Percentiles rank a stretch among this genome's conserved stretches.
Conservation (phyloP, 2,888 invertebrate species). For the Caenorhabditis sp. region DNA sequence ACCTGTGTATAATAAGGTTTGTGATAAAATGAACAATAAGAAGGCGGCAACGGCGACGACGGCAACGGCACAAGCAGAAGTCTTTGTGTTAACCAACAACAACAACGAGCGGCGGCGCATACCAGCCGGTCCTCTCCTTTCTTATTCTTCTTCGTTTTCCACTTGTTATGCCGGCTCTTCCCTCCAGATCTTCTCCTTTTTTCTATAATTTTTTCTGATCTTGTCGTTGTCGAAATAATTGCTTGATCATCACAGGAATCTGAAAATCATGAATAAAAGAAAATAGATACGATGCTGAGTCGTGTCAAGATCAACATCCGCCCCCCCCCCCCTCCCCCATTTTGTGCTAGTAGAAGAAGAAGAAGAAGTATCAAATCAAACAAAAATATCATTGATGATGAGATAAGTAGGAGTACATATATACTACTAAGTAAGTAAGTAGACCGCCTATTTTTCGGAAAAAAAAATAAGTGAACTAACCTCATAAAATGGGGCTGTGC, state of each 20-base stretch:
- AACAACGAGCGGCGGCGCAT: background rate
- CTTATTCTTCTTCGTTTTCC: background rate
- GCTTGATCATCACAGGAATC: background rate
- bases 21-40: background rate
- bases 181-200: background rate
- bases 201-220: background rate
- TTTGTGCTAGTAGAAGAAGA: background rate
- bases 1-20: background rate
- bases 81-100: background rate
- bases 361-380: background rate
- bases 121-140: background rate
- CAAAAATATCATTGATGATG: background rate
- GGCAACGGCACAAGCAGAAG: background rate
- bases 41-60: background rate
- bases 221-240: background rate
- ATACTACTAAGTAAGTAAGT: background rate
- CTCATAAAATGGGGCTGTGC: background rate
- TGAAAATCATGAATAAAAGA: too few species aligned
- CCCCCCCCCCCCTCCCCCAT: too few species aligned
- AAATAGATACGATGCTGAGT: too few species aligned
- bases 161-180: background rate
- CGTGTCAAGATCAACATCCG: conserved; percentile 1
- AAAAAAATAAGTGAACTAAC: too few species aligned
- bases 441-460: background rate
- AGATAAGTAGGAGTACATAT: background rate